A percentile compares a stretch with the other conserved stretches of the same genome.
These are phyloP conservation scores for Umimayanthus chanpuru DNA, from an alignment of 92 coral and sea anemone species.

Conservation along the genomic window DNA sequence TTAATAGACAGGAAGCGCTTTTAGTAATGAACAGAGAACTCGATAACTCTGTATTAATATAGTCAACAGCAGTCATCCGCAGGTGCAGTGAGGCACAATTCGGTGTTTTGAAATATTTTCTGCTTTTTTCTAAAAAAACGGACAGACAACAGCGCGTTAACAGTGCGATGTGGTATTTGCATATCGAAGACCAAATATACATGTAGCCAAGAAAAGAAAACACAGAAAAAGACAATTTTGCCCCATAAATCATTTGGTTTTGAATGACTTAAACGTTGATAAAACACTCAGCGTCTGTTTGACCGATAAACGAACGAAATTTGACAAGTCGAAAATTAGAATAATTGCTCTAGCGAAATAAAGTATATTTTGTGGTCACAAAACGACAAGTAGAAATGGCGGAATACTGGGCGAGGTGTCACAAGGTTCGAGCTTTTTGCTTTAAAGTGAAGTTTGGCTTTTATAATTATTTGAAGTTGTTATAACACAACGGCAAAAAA, in stretches of 20 bases:
- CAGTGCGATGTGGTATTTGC: background rate
- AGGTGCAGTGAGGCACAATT: background rate
- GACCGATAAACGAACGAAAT: background rate
- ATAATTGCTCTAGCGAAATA: background rate
- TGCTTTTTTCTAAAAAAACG: background rate
- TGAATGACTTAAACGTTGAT: background rate
- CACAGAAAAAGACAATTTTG: background rate
- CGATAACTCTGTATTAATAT: slow-evolving; percentile 21
- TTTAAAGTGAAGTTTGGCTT: background rate
- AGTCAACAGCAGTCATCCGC: background rate
- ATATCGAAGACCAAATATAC: background rate
- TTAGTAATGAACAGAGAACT: slow-evolving; percentile 24
- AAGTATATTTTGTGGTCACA: background rate
- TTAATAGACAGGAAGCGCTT: slow-evolving; percentile 21
- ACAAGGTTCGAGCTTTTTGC: background rate
- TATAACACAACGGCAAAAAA: no score
- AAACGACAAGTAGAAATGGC: background rate
- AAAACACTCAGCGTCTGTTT: background rate
- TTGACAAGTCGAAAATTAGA: background rate
- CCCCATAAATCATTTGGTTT: background rate
- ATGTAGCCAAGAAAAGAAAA: background rate
- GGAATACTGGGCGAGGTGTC: background rate
- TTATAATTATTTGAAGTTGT: no score
- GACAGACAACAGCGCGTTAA: background rate
- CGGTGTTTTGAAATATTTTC: background rate